Conservation (phyloP, 2,797 vertebrate species). For the Gorsachius magnificus region DNA sequence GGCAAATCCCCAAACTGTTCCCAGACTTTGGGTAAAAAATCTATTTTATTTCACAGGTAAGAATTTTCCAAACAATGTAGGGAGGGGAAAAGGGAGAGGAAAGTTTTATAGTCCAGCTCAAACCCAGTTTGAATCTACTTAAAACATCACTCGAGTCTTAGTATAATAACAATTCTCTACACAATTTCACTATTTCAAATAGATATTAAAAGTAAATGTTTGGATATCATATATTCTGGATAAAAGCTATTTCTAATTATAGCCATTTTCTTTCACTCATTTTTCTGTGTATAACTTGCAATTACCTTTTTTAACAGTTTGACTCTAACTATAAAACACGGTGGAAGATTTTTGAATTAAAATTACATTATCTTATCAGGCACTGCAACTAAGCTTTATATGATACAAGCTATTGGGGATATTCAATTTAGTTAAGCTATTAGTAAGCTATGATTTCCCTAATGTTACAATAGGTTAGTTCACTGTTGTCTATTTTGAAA, state of each 20-base stretch:
- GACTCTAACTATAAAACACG: background rate
- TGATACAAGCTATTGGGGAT: background rate
- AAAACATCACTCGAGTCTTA: background rate
- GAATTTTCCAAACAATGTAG: background rate
- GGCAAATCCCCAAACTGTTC: background rate
- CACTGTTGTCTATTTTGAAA: background rate
- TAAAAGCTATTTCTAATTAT: background rate
- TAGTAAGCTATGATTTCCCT: background rate
- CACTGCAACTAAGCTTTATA: background rate
- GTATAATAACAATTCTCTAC: background rate
- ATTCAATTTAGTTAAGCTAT: background rate
- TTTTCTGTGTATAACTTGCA: background rate
- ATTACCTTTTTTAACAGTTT: conserved; percentile 7
- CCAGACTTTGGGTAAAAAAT: background rate
- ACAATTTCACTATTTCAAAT: background rate
- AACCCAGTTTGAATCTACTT: background rate
- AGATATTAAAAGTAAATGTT: background rate
- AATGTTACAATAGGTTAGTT: background rate
- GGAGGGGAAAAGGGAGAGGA: background rate
- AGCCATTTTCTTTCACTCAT: background rate
- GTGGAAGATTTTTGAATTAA: background rate
- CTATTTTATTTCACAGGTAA: background rate
- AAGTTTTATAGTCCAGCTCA: background rate
- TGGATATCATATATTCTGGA: background rate
- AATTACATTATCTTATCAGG: conserved; percentile 17